phyloP scores from a whole-genome alignment of 2,113 vertebrate genomes.

The Macaca fascicularis region DNA sequence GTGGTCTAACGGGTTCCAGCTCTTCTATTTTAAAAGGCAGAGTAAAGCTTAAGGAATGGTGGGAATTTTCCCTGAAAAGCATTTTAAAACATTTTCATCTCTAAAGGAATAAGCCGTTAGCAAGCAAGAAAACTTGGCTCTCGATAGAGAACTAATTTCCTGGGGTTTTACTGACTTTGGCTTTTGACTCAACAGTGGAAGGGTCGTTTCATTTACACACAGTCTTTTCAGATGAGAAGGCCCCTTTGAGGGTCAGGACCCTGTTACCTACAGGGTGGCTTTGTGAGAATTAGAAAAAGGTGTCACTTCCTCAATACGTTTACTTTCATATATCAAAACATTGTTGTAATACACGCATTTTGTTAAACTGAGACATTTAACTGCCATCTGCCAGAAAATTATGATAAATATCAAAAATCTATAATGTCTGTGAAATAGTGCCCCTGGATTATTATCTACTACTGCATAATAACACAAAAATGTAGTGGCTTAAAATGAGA shows the following conservation, averaged over 20 bases:
- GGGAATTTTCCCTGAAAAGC: background rate
- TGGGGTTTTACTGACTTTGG: background rate
- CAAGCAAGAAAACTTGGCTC: background rate
- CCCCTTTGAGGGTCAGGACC: background rate
- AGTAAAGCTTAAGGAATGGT: background rate
- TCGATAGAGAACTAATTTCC: background rate
- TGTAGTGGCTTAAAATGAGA: background rate
- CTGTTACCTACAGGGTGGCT: background rate
- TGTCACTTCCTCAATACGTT: background rate
- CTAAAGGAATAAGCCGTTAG: background rate
- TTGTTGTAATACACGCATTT: background rate
- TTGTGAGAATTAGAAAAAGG: background rate
- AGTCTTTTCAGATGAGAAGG: background rate
- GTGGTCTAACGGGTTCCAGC: rapidly evolving
- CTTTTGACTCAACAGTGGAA: background rate
- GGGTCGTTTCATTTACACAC: background rate
- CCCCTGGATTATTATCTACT: background rate
- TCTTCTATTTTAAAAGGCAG: background rate
- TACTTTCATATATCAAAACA: background rate
- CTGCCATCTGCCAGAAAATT: background rate
- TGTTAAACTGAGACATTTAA: background rate
- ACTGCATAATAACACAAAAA: background rate
- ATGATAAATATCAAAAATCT: background rate
- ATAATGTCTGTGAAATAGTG: background rate
- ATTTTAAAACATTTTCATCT: background rate